Evolutionary conservation across 2,888 invertebrate genomes (phyloP), one percentile per base, ranked within the genome.

Genomic region (Lydus trimaculatus): DNA sequence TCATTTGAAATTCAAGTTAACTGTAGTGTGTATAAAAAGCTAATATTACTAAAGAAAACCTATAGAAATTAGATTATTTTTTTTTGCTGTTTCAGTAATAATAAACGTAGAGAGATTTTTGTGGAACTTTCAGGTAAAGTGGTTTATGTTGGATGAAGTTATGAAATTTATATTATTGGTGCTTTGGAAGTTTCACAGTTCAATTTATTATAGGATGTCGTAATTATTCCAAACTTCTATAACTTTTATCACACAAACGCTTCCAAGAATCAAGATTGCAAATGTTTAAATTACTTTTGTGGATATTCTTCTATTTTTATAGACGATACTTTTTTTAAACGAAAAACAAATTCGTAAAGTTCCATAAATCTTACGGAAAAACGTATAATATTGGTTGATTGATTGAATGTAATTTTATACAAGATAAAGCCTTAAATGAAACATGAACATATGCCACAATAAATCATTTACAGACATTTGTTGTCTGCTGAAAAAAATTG

Each of bases 111-210:
- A 25, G 25, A 56, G 56, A 56, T 56, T 28, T 28, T 56, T 28
- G 28, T 56, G 7, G 56, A 28, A 56, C 15, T 28, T 56, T 23
- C 56, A 56, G 13, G 15, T 56, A 56, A 56, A 56, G 25, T 56
- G 56, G 25, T 56, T 56, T 52, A 52, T 52, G 52, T 52, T 23
- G 28, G 56, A 56, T 28, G 0, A 28, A 56, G 56, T 56, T 56
- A 1, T 7, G n/a, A 43, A 17, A 43, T 43, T 43, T 43, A 43
- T 43, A 17, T 52, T 52, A 52, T 52, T 13, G 56, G 56, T 15
- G n/a, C 15, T n/a, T 56, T 56, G 23, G 8, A 52, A 52, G 11
- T 52, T 52, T 23, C 28, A 5, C 15, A 28, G 56, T 56, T 28
- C 25, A 56, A 56, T 56, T 56, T 56, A n/a, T n/a, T n/a, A 56